A percentile compares a stretch with the other conserved stretches of the same genome.
Conservation (phyloP, 2,797 vertebrate genomes). For the Molossus molossus region DNA sequence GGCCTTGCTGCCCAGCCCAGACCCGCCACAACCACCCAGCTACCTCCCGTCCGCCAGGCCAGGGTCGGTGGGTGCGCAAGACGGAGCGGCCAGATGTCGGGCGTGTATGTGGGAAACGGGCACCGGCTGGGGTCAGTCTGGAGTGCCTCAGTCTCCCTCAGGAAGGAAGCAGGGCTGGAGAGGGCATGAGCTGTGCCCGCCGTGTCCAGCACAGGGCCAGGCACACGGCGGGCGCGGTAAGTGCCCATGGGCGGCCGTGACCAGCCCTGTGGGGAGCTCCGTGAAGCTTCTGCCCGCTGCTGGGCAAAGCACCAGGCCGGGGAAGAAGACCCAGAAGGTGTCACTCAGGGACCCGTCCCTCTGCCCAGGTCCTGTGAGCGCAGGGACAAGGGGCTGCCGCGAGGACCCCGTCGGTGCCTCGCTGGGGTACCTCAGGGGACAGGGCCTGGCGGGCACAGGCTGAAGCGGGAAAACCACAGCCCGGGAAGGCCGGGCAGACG, state of each 20-base stretch:
- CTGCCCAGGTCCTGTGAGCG: not conserved
- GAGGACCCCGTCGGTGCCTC: not conserved
- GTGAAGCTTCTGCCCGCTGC: rapidly evolving
- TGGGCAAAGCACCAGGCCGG: no score
- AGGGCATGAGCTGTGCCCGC: no score
- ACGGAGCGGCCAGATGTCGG: not conserved
- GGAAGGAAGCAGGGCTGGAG: not conserved
- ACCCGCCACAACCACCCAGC: not conserved
- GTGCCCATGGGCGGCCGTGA: not conserved
- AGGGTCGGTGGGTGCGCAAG: rapidly evolving
- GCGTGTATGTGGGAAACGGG: not conserved
- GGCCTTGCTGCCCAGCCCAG: no score
- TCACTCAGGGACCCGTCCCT: not conserved
- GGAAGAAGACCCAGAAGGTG: no score
- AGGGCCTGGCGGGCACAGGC: slow-evolving; percentile 76
- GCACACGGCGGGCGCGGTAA: not conserved
- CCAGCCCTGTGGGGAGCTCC: not conserved
- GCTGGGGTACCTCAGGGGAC: not conserved
- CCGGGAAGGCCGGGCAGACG: not conserved
- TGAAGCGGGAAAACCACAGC: slow-evolving; percentile 69
- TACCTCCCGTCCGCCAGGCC: not conserved
- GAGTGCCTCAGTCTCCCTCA: rapidly evolving
- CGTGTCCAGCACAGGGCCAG: not conserved
- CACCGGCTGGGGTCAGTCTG: rapidly evolving
- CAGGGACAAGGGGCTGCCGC: not conserved